Conservation (phyloP, 2,113 vertebrate genomes). For the Sinocyclocheilus anophthalmus region DNA sequence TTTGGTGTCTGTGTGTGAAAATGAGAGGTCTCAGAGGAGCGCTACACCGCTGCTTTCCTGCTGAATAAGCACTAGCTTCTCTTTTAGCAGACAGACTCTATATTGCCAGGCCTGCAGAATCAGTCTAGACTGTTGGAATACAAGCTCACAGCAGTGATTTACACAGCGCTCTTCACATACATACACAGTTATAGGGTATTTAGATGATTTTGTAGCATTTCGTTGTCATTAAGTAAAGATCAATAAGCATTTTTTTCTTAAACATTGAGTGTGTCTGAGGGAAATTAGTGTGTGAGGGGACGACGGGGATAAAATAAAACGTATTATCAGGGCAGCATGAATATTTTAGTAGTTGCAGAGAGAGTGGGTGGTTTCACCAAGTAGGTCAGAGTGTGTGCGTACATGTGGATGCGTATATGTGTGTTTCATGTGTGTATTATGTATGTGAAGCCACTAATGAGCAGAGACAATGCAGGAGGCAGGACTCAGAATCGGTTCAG, state of each 20-base stretch:
- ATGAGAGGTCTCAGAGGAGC: slow-evolving; percentile 44
- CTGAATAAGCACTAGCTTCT: slow-evolving; percentile 37
- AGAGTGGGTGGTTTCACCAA: slow-evolving; percentile 36
- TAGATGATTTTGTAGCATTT: not conserved
- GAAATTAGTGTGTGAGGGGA: not conserved
- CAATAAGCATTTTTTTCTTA: not conserved
- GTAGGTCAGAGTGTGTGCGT: slow-evolving; percentile 42
- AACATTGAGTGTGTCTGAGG: not conserved
- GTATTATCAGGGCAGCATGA: slow-evolving; percentile 45
- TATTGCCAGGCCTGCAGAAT: slow-evolving; percentile 40
- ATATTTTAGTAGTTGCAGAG: slow-evolving; percentile 47
- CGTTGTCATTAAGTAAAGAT: not conserved
- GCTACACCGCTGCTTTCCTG: slow-evolving; percentile 25
- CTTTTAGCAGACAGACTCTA: slow-evolving; percentile 32
- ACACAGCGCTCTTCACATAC: not conserved
- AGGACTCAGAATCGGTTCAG: slow-evolving; percentile 32
- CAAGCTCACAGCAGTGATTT: not conserved
- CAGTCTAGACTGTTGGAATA: slow-evolving; percentile 17
- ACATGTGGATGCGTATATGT: not conserved
- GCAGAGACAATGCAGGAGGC: not conserved
- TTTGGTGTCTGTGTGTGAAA: slow-evolving; percentile 30
- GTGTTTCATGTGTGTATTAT: not conserved
- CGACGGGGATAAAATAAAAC: slow-evolving; percentile 5
- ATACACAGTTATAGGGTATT: not conserved
- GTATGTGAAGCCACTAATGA: slow-evolving; percentile 20